Evolutionary conservation across 2,113 vertebrate species (phyloP).

Genomic region (Megaptera novaeangliae): DNA sequence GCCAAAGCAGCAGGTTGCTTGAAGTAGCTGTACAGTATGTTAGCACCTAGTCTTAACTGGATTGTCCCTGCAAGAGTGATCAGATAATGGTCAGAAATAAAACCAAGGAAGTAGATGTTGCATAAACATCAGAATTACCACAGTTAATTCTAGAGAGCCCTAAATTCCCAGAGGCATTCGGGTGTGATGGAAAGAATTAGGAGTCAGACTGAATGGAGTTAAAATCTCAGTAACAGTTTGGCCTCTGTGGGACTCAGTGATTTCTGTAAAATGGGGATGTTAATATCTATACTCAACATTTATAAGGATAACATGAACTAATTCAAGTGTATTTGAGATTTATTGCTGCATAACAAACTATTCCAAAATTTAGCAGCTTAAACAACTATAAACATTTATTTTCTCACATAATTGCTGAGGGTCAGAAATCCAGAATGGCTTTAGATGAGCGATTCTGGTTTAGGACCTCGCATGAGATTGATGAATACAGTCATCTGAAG

Average conservation of each 20-base stretch:
- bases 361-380: background rate
- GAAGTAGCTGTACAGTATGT: constrained; percentile 61
- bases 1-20: constrained; percentile 47
- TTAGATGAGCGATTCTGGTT: background rate
- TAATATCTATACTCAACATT: background rate
- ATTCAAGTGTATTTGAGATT: background rate
- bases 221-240: background rate
- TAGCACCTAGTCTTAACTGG: constrained; percentile 42
- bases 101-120: background rate
- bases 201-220: background rate
- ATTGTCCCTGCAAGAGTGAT: constrained; percentile 2
- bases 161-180: background rate
- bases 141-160: background rate
- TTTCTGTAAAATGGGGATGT: background rate
- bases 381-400: background rate
- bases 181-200: background rate
- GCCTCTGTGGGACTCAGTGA: background rate
- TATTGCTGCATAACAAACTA: background rate
- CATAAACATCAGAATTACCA: background rate
- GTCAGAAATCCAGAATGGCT: background rate
- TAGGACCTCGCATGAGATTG: background rate
- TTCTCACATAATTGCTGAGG: background rate
- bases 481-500: background rate
- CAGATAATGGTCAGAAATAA: constrained; percentile 18
- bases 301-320: background rate